Conservation (phyloP, 2,888 invertebrate genomes). For the Crioceris asparagi region DNA sequence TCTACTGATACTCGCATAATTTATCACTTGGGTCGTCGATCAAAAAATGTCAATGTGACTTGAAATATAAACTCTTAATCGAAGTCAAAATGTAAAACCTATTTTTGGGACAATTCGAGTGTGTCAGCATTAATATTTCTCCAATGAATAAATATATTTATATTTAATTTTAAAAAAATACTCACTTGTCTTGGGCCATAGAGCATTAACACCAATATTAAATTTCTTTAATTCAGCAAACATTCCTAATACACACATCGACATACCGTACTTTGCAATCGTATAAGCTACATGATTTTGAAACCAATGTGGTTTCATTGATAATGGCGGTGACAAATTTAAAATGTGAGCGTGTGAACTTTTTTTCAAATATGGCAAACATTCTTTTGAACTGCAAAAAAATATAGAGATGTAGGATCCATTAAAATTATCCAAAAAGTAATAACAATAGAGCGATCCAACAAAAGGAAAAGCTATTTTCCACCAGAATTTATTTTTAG, state of each 20-base stretch:
- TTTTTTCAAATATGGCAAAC: conserved; percentile 77
- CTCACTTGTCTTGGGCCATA: conserved; percentile 89
- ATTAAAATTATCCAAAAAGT: too few species aligned
- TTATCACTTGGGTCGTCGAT: too few species aligned
- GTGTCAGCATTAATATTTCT: too few species aligned
- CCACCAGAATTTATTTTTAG: too few species aligned
- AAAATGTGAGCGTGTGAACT: conserved; percentile 87
- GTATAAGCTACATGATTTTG: conserved; percentile 89
- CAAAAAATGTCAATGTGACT: too few species aligned
- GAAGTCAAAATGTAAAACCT: too few species aligned
- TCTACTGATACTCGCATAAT: too few species aligned
- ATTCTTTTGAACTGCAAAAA: conserved; percentile 70
- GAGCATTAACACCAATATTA: conserved; percentile 85
- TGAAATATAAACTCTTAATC: too few species aligned
- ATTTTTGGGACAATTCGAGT: too few species aligned
- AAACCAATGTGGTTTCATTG: conserved; percentile 85
- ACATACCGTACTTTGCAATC: conserved; percentile 98
- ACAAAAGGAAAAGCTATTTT: too few species aligned
- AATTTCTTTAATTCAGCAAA: conserved; percentile 78
- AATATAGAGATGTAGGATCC: background rate
- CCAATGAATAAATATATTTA: too few species aligned
- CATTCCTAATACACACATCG: conserved; percentile 96
- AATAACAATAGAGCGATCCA: too few species aligned
- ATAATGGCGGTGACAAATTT: conserved; percentile 90
- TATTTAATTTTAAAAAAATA: conserved; percentile 1